Evolutionary conservation across 2,888 invertebrate genomes (phyloP).

Genomic region (Cephus nigrinus): DNA sequence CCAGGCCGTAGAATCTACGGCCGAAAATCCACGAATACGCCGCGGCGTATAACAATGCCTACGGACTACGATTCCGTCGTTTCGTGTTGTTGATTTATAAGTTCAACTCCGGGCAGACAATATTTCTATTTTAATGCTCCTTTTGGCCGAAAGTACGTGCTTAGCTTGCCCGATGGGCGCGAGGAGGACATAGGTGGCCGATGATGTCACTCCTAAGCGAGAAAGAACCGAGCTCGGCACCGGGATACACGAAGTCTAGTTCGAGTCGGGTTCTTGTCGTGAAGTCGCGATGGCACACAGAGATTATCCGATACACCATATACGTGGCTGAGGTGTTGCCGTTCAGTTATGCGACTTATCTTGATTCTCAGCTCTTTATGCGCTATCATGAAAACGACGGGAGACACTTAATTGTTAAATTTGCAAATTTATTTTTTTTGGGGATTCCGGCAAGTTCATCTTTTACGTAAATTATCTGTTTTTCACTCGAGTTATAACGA

Average conservation of each 20-base stretch:
- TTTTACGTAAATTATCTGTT: not conserved
- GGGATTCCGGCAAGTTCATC: not conserved
- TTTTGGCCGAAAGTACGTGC: conserved; percentile 53
- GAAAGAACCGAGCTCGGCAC: conserved; percentile 6
- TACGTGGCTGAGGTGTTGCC: conserved; percentile 54
- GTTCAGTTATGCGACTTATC: conserved; percentile 7
- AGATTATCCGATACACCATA: conserved; percentile 55
- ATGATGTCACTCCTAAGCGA: conserved; percentile 52
- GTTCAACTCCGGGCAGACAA: conserved; percentile 51
- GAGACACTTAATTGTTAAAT: not conserved
- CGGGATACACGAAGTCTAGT: conserved; percentile 51
- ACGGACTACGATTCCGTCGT: conserved; percentile 1
- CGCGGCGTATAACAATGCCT: not conserved
- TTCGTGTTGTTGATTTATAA: conserved; percentile 51
- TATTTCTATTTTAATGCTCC: conserved; percentile 52
- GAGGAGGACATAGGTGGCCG: conserved; percentile 53
- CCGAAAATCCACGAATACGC: not conserved
- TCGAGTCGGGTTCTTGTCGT: conserved; percentile 44
- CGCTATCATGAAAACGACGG: not conserved
- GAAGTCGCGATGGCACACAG: conserved; percentile 57
- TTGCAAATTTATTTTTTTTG: not conserved
- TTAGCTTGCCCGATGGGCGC: conserved; percentile 41
- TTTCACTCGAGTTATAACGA: not conserved
- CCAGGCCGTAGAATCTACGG: not conserved
- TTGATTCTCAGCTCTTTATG: not conserved